These are phyloP conservation scores for Sebastes kiyomatsui DNA, from an alignment of 2,797 vertebrate genomes.

Conservation along the genomic window DNA sequence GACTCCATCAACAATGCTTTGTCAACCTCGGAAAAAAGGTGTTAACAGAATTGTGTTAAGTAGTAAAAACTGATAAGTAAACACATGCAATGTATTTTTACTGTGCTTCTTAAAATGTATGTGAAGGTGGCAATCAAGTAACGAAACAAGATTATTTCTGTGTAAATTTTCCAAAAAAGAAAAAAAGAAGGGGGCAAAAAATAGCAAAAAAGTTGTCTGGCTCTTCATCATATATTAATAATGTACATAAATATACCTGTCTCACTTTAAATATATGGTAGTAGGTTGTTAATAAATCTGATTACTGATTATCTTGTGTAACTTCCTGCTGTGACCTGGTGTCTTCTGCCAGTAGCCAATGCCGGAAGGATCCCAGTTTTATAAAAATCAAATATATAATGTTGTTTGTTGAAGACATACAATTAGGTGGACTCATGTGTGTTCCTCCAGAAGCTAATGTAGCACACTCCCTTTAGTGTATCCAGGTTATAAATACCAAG, in stretches of 20 bases:
- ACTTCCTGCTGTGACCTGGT: neutral
- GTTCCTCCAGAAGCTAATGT: neutral
- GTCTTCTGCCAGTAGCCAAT: neutral
- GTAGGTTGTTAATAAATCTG: neutral
- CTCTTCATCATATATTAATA: neutral
- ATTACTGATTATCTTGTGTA: neutral
- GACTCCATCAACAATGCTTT: neutral
- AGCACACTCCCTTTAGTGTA: neutral
- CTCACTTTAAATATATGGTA: neutral
- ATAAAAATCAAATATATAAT: neutral
- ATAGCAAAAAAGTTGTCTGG: neutral
- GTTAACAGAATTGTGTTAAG: neutral
- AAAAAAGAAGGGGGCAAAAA: neutral
- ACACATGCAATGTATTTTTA: neutral
- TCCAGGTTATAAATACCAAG: constrained; percentile 42
- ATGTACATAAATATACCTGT: neutral
- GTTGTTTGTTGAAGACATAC: neutral
- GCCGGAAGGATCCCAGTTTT: neutral
- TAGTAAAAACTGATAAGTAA: neutral
- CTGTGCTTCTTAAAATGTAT: neutral
- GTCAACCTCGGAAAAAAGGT: neutral
- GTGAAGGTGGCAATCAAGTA: neutral
- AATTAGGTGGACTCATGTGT: neutral
- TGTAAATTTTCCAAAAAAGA: neutral
- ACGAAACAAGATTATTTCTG: neutral